Conservation (phyloP, 2,113 vertebrate genomes). For the Mobula birostris region DNA sequence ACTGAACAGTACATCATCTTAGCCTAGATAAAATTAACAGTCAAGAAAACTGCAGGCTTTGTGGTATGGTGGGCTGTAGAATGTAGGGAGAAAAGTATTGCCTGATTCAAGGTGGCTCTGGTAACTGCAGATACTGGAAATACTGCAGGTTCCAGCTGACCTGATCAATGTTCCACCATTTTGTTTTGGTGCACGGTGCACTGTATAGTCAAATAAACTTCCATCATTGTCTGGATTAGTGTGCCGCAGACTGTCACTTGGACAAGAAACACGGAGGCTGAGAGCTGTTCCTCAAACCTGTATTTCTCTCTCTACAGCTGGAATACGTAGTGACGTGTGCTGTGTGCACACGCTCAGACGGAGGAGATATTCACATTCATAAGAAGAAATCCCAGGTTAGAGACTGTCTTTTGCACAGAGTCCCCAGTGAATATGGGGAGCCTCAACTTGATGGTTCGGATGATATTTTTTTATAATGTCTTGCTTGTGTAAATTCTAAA, state of each 20-base stretch:
- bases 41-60: neutral
- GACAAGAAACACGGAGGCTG: neutral
- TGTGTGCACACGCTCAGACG: conserved; percentile 86
- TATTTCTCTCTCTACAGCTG: conserved; percentile 58
- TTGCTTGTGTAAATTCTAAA: neutral
- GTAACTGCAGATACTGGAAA: too few relatives aligned
- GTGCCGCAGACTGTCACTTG: neutral
- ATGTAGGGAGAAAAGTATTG: neutral
- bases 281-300: neutral
- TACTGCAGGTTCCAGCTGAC: too few relatives aligned
- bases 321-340: conserved; percentile 97
- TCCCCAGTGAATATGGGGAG: neutral
- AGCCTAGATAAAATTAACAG: neutral
- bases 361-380: conserved; percentile 94
- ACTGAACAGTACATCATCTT: neutral
- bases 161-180: too few relatives aligned
- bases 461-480: neutral
- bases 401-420: neutral
- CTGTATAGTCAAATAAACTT: neutral
- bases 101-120: too few relatives aligned
- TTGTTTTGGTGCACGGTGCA: neutral
- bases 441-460: neutral
- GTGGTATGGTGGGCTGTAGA: neutral
- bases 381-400: conserved; percentile 95
- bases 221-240: neutral